phyloP scores from a whole-genome alignment of 2,888 invertebrate species.

The Pycnomerus fuliginosus region DNA sequence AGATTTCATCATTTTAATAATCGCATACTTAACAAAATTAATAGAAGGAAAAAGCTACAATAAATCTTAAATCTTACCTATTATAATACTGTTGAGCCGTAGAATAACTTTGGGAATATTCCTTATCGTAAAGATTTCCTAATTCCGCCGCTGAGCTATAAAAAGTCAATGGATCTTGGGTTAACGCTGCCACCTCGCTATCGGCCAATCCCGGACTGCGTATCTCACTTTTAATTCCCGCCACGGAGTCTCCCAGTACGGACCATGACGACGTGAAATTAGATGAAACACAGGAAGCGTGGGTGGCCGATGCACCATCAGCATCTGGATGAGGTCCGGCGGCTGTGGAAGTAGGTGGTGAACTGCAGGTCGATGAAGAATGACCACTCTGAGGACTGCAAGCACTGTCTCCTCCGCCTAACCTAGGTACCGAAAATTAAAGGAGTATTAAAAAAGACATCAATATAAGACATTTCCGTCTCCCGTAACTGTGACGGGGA shows the following conservation, averaged over 20 bases:
- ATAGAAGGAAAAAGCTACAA: too few relatives aligned
- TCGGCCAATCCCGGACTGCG: conserved; percentile 68
- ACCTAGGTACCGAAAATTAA: too few relatives aligned
- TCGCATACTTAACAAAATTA: too few relatives aligned
- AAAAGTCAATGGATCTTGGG: conserved; percentile 44
- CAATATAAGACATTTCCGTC: too few relatives aligned
- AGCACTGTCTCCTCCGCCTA: conserved; percentile 47
- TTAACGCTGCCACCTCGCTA: conserved; percentile 49
- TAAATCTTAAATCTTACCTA: conserved; percentile 57
- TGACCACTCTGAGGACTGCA: conserved; percentile 62
- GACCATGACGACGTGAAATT: conserved; percentile 51
- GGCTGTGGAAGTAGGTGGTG: conserved; percentile 52
- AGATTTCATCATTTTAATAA: too few relatives aligned
- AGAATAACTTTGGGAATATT: conserved; percentile 59
- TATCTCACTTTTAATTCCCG: conserved; percentile 70
- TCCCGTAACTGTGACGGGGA: too few relatives aligned
- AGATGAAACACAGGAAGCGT: conserved; percentile 40
- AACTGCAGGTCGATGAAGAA: conserved; percentile 61
- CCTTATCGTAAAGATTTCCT: conserved; percentile 48
- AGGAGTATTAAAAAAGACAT: too few relatives aligned
- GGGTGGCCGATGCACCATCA: conserved; percentile 41
- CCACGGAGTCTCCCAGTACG: conserved; percentile 35
- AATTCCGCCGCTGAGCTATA: conserved; percentile 49
- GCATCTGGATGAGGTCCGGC: conserved; percentile 35
- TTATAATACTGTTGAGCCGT: conserved; percentile 75